Base-by-base conservation (phyloP, 1,140 invertebrate species). In the Whitmania pigra region DNA sequence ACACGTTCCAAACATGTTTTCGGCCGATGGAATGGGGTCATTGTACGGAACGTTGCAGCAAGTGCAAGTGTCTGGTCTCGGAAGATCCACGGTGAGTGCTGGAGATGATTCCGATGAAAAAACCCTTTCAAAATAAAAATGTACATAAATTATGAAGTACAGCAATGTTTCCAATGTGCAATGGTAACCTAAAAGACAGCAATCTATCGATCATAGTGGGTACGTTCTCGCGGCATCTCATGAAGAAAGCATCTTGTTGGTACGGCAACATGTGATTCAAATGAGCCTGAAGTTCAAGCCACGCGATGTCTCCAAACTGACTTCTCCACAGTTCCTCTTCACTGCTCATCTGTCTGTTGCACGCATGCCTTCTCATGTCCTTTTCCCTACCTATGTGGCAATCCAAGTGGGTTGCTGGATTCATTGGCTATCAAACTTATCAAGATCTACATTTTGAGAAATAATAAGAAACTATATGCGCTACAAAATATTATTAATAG, bases 261-360 rank as follows among this genome's bases (percentile, higher is more conserved):
- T 60, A 31, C 11, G 20, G 25, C 31, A 29, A 20, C 31, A 40
- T 20, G 55, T 20, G 13, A 49, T 29, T 63, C 22, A 63, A 63
- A 17, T 25, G 88, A 0, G 91, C 91, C 78, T 90, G 89, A 49
- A 94, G 82, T 83, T 94, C 91, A 74, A 94, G 78, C 92, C 92
- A 94, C 73, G 94, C 89, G 74, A 91, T 83, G 83, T 93, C 91
- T 81, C 91, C 91, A 13, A 91, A 80, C 80, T 92, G 88, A 74
- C 89, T 92, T 79, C 93, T 90, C 89, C 89, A 93, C 60, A 89
- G 81, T 67, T 89, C 86, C 78, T 93, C 89, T 80, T 94, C 90
- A 74, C 86, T 84, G 75, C 89, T 92, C 77, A 89, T 86, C 85
- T 91, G 84, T 29, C 81, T 72, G 57, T 77, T 78, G 71, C 76